Conservation (phyloP, 2,888 invertebrate species). For the Cistogaster globosa region DNA sequence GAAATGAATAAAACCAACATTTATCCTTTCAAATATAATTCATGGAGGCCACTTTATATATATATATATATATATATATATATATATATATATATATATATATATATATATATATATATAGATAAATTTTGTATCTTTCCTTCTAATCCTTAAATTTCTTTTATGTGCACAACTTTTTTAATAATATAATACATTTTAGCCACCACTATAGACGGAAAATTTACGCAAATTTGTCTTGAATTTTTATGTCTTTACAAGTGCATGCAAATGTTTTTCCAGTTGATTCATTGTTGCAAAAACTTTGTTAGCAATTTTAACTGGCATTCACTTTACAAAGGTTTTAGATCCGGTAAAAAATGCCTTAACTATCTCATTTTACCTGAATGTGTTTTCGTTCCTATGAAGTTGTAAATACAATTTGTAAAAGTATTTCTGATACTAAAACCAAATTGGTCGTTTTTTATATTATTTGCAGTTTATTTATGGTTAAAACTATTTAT, state of each 20-base stretch:
- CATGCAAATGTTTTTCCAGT: slow-evolving; percentile 18
- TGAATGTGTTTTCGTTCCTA: neutral
- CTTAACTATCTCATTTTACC: slow-evolving; percentile 27
- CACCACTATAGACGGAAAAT: slow-evolving; percentile 50
- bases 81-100: neutral
- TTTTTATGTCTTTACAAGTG: slow-evolving; percentile 17
- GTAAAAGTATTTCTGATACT: slow-evolving; percentile 22
- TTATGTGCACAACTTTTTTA: slow-evolving; percentile 29
- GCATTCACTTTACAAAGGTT: slow-evolving; percentile 28
- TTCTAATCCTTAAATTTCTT: neutral
- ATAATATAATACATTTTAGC: slow-evolving; percentile 27
- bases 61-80: neutral
- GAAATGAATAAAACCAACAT: slow-evolving; percentile 29
- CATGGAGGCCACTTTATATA: slow-evolving; percentile 35
- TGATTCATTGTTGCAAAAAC: slow-evolving; percentile 49
- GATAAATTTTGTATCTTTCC: slow-evolving; percentile 3
- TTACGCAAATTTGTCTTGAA: slow-evolving; percentile 70
- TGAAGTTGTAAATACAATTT: slow-evolving; percentile 32
- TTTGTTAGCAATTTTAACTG: slow-evolving; percentile 26
- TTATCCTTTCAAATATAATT: slow-evolving; percentile 61
- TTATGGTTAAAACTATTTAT: neutral
- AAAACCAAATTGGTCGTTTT: slow-evolving; percentile 40
- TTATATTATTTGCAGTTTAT: slow-evolving; percentile 19
- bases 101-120: too few relatives aligned
- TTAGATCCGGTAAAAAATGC: slow-evolving; percentile 50